phyloP scores from a whole-genome alignment of 2,888 invertebrate genomes.

The Lottia scabra region DNA sequence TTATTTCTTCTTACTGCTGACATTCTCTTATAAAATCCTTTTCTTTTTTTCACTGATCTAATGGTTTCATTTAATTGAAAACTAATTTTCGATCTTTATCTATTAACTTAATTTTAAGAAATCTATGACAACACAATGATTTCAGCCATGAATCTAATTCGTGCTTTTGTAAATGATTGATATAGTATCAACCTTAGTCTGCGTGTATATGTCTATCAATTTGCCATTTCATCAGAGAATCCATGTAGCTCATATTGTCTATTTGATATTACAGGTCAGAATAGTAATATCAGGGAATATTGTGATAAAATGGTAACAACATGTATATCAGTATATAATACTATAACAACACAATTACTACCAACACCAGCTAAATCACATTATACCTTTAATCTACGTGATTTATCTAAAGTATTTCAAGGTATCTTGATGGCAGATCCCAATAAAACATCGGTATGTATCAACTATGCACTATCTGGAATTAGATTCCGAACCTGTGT shows the following conservation, averaged over 20 bases:
- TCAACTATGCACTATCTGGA: no score
- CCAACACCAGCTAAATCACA: slow-evolving; percentile 70
- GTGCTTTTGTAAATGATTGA: no score
- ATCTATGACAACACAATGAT: no score
- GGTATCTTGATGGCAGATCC: slow-evolving; percentile 68
- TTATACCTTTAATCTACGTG: slow-evolving; percentile 70
- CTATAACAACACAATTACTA: slow-evolving; percentile 65
- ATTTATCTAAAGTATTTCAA: slow-evolving; percentile 70
- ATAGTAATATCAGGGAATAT: slow-evolving; percentile 36
- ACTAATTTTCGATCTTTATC: no score
- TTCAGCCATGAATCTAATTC: no score
- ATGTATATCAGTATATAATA: slow-evolving; percentile 65
- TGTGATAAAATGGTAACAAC: slow-evolving; percentile 58
- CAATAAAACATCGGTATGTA: slow-evolving; percentile 60
- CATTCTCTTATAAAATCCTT: no score
- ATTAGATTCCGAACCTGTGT: no score
- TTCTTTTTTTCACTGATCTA: no score
- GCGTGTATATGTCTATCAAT: not conserved
- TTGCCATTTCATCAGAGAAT: not conserved
- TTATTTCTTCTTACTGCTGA: no score
- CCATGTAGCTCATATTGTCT: not conserved
- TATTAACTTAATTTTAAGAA: no score
- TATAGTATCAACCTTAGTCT: no score
- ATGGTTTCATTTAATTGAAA: no score
- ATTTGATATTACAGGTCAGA: slow-evolving; percentile 34